Conservation (phyloP, 2,113 vertebrate species). For the Irena cyanogastra region DNA sequence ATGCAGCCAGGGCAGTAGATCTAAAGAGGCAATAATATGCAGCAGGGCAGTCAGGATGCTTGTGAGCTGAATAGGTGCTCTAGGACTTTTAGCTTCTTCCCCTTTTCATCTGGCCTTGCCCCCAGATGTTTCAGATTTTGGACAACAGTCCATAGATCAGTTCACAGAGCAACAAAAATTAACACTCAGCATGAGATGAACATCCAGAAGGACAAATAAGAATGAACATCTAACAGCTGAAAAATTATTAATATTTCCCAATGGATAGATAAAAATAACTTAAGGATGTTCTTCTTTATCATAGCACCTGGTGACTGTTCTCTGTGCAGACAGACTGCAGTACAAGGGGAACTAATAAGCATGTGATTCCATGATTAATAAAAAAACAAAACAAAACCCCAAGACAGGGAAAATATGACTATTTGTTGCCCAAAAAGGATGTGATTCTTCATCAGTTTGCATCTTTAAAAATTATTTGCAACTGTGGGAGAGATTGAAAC, state of each 20-base stretch:
- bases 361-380: neutral
- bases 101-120: neutral
- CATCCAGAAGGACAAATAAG: neutral
- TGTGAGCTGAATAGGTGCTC: neutral
- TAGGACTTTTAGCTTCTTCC: neutral
- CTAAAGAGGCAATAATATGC: neutral
- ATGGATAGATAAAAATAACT: neutral
- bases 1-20: neutral
- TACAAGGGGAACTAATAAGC: neutral
- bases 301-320: neutral
- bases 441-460: neutral
- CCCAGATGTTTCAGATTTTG: neutral
- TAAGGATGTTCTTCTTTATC: neutral
- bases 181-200: neutral
- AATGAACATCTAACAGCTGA: neutral
- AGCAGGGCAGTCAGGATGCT: neutral
- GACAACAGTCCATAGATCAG: neutral
- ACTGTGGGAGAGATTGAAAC: neutral
- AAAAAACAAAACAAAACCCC: neutral
- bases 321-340: neutral
- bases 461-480: neutral
- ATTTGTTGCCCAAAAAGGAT: neutral
- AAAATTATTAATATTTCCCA: neutral
- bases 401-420: neutral
- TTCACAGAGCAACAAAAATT: neutral